Evolutionary conservation across 2,113 vertebrate genomes (phyloP).

Genomic region (Chionomys nivalis): DNA sequence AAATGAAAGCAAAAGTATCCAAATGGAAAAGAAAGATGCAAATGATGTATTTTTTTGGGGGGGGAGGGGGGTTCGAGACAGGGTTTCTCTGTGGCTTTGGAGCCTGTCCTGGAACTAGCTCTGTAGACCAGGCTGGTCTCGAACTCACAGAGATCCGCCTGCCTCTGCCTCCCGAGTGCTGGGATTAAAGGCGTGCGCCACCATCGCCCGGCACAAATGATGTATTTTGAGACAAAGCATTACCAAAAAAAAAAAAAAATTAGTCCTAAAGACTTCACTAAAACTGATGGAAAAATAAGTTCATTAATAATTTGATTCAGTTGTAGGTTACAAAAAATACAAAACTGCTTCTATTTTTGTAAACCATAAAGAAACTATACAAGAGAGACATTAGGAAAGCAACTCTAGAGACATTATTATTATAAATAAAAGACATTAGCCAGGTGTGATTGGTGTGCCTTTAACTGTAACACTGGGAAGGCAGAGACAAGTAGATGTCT

Average conservation of each 20-base stretch:
- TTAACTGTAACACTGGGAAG: background rate
- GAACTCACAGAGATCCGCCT: no score
- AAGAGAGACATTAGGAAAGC: background rate
- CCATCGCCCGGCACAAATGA: no score
- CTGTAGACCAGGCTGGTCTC: no score
- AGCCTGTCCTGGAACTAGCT: no score
- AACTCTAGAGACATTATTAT: background rate
- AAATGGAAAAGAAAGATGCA: background rate
- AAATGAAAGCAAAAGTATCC: background rate
- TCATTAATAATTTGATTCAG: background rate
- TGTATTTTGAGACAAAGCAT: background rate
- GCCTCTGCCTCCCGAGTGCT: no score
- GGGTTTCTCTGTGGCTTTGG: no score
- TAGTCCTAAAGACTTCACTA: background rate
- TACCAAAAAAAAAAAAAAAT: background rate
- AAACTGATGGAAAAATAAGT: background rate
- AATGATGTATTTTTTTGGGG: no score
- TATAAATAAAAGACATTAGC: background rate
- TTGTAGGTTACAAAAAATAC: background rate
- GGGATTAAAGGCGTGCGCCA: no score
- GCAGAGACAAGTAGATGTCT: background rate
- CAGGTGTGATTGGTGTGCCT: background rate
- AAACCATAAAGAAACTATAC: background rate
- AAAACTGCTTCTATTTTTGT: background rate
- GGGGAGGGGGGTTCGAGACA: no score